Conservation (phyloP, 2,113 vertebrate genomes). For the Hucho hucho region DNA sequence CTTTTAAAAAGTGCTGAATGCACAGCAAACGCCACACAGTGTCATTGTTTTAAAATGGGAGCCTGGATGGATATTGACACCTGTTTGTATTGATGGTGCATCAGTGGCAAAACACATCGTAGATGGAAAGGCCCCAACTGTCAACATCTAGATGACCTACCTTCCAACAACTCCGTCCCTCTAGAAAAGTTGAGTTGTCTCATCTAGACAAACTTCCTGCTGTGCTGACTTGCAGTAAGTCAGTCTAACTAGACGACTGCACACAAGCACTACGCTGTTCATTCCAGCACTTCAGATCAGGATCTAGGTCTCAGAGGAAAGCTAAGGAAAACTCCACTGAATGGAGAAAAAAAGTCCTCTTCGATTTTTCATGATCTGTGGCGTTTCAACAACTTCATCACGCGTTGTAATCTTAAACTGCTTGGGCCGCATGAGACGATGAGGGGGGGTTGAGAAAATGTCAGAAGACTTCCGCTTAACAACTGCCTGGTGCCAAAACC, state of each 20-base stretch:
- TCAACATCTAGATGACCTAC: constrained; percentile 22
- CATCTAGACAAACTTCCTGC: constrained; percentile 17
- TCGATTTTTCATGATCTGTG: constrained; percentile 34
- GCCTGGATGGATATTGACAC: constrained; percentile 55
- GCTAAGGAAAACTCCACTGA: neutral
- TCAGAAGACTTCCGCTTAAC: constrained; percentile 32
- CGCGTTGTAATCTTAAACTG: constrained; percentile 33
- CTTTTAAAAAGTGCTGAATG: constrained; percentile 67
- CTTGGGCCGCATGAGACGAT: constrained; percentile 31
- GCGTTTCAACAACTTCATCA: constrained; percentile 36
- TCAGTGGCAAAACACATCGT: constrained; percentile 39
- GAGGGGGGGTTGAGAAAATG: constrained; percentile 15
- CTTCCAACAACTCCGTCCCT: neutral
- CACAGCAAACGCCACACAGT: constrained; percentile 38
- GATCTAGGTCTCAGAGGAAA: constrained; percentile 13
- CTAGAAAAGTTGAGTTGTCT: constrained; percentile 38
- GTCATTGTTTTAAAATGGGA: constrained; percentile 54
- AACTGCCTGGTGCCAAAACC: constrained; percentile 23
- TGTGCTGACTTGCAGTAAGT: constrained; percentile 40
- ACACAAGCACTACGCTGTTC: constrained; percentile 25
- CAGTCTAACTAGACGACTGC: constrained; percentile 11
- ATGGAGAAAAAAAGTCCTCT: neutral
- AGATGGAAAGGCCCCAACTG: constrained; percentile 43
- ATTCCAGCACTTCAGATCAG: constrained; percentile 5
- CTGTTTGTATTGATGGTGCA: constrained; percentile 56